Evolutionary conservation across 2,797 vertebrate genomes (phyloP).

Genomic region (Gymnothorax reevesii): DNA sequence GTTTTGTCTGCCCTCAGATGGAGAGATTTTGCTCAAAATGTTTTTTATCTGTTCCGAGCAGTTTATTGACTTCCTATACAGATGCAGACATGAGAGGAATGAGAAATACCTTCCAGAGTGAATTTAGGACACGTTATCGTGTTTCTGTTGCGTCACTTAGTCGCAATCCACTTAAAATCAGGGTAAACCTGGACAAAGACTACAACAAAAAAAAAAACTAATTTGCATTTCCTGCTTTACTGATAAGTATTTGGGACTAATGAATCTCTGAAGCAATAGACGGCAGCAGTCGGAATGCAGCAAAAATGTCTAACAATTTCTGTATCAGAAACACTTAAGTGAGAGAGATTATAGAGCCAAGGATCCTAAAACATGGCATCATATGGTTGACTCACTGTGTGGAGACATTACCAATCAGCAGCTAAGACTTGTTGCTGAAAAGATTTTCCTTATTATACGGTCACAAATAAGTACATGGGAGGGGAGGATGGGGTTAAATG

Average conservation of each 20-base stretch:
- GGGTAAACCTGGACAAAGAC: neutral
- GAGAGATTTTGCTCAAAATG: conserved; percentile 4
- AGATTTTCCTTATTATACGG: neutral
- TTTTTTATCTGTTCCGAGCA: conserved; percentile 5
- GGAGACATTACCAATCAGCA: neutral
- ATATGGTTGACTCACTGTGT: neutral
- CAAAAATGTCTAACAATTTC: neutral
- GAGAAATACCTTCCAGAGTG: neutral
- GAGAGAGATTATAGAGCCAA: neutral
- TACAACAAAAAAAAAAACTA: neutral
- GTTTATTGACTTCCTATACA: neutral
- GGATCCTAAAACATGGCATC: neutral
- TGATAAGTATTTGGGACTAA: neutral
- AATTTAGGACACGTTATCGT: neutral
- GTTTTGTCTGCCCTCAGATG: neutral
- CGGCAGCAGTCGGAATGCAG: neutral
- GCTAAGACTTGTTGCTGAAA: neutral
- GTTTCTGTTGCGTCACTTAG: neutral
- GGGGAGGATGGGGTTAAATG: neutral
- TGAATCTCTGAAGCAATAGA: neutral
- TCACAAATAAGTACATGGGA: neutral
- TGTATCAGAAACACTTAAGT: neutral
- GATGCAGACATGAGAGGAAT: conserved; percentile 5
- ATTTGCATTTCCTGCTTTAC: neutral
- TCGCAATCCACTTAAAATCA: neutral